Evolutionary conservation across 2,797 vertebrate species (phyloP).

Genomic region (Steatocranus sp.): DNA sequence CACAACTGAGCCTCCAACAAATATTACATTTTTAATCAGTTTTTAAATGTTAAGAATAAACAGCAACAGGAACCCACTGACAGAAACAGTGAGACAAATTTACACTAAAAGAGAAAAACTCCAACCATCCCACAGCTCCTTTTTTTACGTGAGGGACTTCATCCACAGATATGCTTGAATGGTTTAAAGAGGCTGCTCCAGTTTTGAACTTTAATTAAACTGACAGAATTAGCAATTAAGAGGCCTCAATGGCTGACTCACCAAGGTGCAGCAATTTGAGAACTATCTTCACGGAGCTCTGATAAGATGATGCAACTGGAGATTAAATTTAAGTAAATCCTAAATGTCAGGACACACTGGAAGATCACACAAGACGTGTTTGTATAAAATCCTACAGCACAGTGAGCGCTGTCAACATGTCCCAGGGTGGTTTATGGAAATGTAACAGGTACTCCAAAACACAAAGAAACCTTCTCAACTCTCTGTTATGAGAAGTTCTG

Average conservation of each 20-base stretch:
- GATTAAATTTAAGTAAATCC: background rate
- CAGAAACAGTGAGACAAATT: background rate
- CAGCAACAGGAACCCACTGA: background rate
- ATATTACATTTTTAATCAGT: background rate
- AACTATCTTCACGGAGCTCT: background rate
- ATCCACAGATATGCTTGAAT: conserved; percentile 29
- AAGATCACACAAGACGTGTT: background rate
- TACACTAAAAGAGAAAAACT: background rate
- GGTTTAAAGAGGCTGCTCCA: conserved; percentile 38
- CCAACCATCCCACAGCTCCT: background rate
- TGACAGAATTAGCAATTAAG: conserved; percentile 58
- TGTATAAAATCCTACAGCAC: background rate
- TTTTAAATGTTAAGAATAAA: background rate
- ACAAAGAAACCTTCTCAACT: background rate
- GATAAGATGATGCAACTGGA: conserved; percentile 21
- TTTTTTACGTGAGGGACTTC: conserved; percentile 4
- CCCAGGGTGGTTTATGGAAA: background rate
- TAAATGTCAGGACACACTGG: background rate
- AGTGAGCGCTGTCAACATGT: background rate
- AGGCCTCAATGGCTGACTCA: conserved; percentile 29
- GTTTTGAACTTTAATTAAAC: conserved; percentile 62
- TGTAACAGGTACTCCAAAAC: background rate
- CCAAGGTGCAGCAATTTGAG: conserved; percentile 28
- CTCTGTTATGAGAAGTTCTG: conserved; percentile 27
- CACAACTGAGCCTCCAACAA: background rate